phyloP scores from a whole-genome alignment of 1,140 invertebrate genomes.

The Hypsibius dujardini region DNA sequence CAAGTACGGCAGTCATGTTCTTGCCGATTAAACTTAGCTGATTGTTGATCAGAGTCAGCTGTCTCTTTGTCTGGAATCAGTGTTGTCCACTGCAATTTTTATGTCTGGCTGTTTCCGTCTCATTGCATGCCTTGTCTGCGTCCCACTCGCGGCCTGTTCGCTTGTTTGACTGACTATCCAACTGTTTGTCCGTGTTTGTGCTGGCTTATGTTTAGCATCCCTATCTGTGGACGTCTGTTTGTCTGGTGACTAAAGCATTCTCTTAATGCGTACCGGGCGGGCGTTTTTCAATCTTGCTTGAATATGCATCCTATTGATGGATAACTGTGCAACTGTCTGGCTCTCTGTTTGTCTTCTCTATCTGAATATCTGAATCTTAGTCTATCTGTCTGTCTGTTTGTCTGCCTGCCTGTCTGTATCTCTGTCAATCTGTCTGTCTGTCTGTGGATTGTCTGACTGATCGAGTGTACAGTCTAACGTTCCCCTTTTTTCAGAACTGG shows the following conservation, averaged over 20 bases:
- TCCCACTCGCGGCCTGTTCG: background rate
- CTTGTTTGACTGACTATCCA: background rate
- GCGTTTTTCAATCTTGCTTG: no score
- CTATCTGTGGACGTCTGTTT: no score
- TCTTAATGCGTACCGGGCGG: no score
- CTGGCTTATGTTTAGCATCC: no score
- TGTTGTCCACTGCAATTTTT: background rate
- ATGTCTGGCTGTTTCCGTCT: background rate
- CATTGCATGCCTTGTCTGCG: background rate
- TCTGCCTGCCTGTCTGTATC: no score
- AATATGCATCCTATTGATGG: no score
- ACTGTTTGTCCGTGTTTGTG: background rate
- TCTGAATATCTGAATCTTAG: no score
- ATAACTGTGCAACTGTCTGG: no score
- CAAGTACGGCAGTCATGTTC: conserved; percentile 50
- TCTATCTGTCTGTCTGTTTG: no score
- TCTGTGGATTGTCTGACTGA: background rate
- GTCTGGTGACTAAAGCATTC: no score
- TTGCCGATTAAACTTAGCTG: conserved; percentile 11
- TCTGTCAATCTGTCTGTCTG: no score
- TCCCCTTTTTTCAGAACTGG: conserved; percentile 38
- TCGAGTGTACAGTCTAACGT: background rate
- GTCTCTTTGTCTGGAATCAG: background rate
- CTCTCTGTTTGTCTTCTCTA: no score
- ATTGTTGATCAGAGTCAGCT: background rate